Base-by-base conservation (phyloP, 1,140 invertebrate genomes). In the Drosophila lowei region DNA sequence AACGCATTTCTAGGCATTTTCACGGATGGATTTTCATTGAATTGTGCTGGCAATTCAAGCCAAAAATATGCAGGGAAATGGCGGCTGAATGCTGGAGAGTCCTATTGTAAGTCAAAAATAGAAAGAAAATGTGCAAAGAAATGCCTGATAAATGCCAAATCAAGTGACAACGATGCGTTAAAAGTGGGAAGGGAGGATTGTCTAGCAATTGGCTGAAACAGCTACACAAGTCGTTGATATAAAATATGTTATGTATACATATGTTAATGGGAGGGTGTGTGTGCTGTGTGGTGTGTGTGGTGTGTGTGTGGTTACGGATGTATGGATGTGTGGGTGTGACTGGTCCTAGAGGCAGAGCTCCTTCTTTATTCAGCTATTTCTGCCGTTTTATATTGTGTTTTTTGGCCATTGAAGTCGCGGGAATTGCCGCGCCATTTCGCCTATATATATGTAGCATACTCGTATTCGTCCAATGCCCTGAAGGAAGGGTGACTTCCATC, bases 101-200 rank as follows among this genome's bases (percentile, higher is more conserved):
- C 63, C 30, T 47, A 47, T 23, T 54, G 65, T 67, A 47, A 38
- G 50, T 28, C 23, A 47, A 34, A 42, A 4, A 38, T 13, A 13
- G 2, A 1, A 30, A 30, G 23, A 13, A 38, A 38, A 13, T 38
- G 34, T 21, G 46, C 28, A 47, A 46, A 63, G 71, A 77, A 77
- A 72, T 81, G 83, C 81, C 81, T 86, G 77, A 88, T 86, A 86
- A 88, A 88, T 86, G 83, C 73, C 83, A 86, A 86, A 88, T 78
- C 72, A 78, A 88, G 83, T 86, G 81, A 86, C 81, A 88, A 86
- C 81, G 74, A 86, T 67, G 77, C 52, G 77, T 5, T 66, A 63
- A 81, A 61, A 77, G 48, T 44, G 56, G 46, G 25, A 48, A 43
- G 13, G 50, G 43, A 13, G 42, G 59, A 30, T 54, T 59, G 58